Conservation (phyloP, 2,797 vertebrate species). For the Mus spretus region DNA sequence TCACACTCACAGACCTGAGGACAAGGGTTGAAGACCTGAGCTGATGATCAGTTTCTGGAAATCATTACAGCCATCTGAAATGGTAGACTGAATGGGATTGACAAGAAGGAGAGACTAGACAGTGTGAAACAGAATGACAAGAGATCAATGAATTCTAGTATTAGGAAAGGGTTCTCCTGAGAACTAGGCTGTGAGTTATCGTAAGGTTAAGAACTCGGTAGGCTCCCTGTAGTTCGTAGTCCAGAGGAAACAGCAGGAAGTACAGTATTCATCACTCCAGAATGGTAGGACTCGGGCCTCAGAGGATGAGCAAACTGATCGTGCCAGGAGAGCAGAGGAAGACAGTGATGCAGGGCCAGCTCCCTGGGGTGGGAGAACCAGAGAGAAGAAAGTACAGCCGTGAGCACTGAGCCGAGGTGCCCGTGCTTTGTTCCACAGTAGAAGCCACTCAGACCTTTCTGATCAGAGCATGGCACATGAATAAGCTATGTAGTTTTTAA, state of each 20-base stretch:
- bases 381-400: neutral
- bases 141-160: neutral
- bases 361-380: neutral
- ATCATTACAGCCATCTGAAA: slow-evolving; percentile 2
- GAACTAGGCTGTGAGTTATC: neutral
- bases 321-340: neutral
- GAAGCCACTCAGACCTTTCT: neutral
- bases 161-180: neutral
- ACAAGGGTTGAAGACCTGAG: neutral
- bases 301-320: neutral
- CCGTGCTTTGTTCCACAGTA: neutral
- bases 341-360: neutral
- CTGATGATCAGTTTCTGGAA: neutral
- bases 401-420: neutral
- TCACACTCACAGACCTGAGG: neutral
- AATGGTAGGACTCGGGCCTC: neutral
- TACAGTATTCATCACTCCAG: neutral
- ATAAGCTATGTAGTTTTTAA: neutral
- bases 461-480: neutral
- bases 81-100: neutral
- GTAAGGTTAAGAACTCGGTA: neutral
- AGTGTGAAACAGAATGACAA: neutral
- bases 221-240: too few relatives aligned
- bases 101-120: neutral
- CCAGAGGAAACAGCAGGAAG: neutral